Evolutionary conservation across 2,888 invertebrate genomes (phyloP).

Genomic region (Hecatera dysodea): DNA sequence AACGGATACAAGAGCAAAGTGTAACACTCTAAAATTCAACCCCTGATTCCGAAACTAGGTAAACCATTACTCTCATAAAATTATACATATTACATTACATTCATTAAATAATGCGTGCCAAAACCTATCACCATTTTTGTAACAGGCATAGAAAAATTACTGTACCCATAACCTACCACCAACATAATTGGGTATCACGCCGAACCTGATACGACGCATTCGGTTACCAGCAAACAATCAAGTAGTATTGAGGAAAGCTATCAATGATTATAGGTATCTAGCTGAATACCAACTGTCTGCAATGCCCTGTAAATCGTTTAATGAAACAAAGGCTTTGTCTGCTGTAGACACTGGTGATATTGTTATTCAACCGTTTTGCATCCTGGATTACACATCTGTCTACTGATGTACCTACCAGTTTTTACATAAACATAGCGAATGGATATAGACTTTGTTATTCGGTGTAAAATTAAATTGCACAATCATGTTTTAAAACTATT

Average conservation of each 20-base stretch:
- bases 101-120: too few species aligned
- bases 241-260: not conserved
- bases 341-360: constrained; percentile 2
- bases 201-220: not conserved
- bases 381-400: constrained; percentile 1
- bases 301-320: constrained; percentile 16
- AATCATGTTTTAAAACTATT: constrained; percentile 6
- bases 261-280: not conserved
- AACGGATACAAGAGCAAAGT: too few species aligned
- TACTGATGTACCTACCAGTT: not conserved
- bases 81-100: too few species aligned
- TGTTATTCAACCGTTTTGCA: constrained; percentile 2
- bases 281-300: not conserved
- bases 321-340: constrained; percentile 2
- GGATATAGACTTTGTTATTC: not conserved
- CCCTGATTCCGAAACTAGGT: too few species aligned
- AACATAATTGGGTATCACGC: not conserved
- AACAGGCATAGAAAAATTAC: not conserved
- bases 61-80: too few species aligned
- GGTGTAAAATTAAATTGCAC: not conserved
- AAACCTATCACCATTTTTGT: not conserved
- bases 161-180: not conserved
- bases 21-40: too few species aligned
- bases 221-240: constrained; percentile 3
- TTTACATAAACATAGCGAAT: constrained; percentile 12